Evolutionary conservation across 2,797 vertebrate species (phyloP), one percentile per base, ranked within the genome.

Genomic region (Pogoniulus pusillus): DNA sequence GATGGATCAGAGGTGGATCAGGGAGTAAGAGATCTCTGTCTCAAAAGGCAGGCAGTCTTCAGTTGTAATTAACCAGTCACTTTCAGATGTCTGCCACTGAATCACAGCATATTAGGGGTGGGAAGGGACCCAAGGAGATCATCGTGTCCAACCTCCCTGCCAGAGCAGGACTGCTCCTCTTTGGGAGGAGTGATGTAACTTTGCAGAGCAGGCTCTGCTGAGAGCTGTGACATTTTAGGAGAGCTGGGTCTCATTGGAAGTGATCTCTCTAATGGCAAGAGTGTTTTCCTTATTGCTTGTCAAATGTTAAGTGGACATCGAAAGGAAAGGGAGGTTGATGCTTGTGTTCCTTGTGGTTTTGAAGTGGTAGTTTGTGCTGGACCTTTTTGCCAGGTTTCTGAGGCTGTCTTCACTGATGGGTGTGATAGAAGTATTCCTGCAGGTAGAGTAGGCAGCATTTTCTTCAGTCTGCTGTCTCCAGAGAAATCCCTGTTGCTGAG

Each of bases 401-500:
- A 80, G 20, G 35, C 23, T 30, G 57, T 19, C 10, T 47, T 63
- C 30, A 6, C 22, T 41, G 54, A 53, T 32, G 22, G 22, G 7
- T 39, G 8, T 11, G 32, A 30, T 8, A 35, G n/a, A 35, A 23
- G 15, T 39, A 3, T 24, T 59, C n/a, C 3, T 26, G 39, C 23
- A 27, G 22, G 18, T 34, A 32, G 43, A 0, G 0, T 49, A 59
- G 57, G 39, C 15, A 12, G 16, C 0, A 1, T 60, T n/a, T 55
- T 19, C 14, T 24, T 45, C 30, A 60, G 62, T 12, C 19, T 1
- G 3, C 35, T 82, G 13, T n/a, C 30, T 68, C 24, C 34, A 27
- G 26, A 26, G 34, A 74, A 74, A 23, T 57, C 18, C 0, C 0
- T 51, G 9, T 30, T 0, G 0, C 26, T 32, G n/a, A 78, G 66